Percentiles rank a stretch among this genome's conserved stretches.
phyloP scores from a whole-genome alignment of 1,140 invertebrate genomes.

The Planococcus citri region DNA sequence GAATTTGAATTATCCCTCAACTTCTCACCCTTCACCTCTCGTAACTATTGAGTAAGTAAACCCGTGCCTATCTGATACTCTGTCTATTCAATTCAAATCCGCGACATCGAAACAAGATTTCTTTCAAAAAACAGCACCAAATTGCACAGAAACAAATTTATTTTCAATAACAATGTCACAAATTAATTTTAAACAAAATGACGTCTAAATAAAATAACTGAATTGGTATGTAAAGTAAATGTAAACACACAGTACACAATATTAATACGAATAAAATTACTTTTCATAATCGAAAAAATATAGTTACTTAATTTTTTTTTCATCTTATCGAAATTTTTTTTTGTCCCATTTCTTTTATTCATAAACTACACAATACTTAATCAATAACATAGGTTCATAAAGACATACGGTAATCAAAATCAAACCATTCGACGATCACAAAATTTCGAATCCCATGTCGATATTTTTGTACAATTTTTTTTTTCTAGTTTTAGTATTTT shows the following conservation, averaged over 20 bases:
- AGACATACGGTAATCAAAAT: background rate
- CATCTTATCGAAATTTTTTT: background rate
- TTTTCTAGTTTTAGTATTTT: background rate
- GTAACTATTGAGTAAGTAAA: no score
- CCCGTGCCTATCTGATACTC: no score
- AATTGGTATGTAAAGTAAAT: background rate
- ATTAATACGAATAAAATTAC: background rate
- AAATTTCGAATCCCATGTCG: background rate
- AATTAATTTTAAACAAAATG: constrained; percentile 19
- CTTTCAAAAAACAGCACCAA: background rate
- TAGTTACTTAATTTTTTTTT: background rate
- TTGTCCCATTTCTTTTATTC: background rate
- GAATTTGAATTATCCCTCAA: no score
- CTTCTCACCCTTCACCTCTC: no score
- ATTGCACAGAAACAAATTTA: constrained; percentile 7
- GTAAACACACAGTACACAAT: background rate
- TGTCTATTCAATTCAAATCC: background rate
- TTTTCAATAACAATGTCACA: constrained; percentile 15
- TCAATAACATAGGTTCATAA: background rate
- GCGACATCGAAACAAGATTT: background rate
- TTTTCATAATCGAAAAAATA: background rate
- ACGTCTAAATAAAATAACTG: constrained; percentile 1
- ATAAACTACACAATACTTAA: background rate
- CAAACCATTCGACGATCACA: background rate
- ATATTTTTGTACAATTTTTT: background rate